Percentiles rank a stretch among this genome's conserved stretches.
Conservation (phyloP, 1,140 invertebrate species). For the Psix sp. region DNA sequence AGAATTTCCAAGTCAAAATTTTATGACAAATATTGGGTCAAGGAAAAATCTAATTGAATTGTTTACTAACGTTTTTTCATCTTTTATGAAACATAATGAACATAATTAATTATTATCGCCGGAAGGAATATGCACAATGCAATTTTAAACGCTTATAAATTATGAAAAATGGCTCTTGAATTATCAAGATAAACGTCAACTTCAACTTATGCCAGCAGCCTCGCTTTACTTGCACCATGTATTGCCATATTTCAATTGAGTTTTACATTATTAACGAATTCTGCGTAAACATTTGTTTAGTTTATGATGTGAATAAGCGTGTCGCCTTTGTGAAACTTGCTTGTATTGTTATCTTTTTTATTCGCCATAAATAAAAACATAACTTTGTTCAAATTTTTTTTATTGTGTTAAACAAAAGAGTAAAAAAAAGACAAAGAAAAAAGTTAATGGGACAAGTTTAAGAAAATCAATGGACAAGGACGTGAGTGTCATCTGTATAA, state of each 20-base stretch:
- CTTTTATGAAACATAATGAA: conserved; percentile 17
- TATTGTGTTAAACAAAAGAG: no score
- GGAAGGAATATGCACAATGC: conserved; percentile 34
- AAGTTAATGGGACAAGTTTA: no score
- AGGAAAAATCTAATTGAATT: conserved; percentile 32
- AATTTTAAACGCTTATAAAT: conserved; percentile 34
- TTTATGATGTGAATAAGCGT: conserved; percentile 9
- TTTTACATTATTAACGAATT: conserved; percentile 39
- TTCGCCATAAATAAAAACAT: no score
- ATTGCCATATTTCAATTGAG: conserved; percentile 19
- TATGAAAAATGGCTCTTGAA: conserved; percentile 44
- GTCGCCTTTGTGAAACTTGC: no score
- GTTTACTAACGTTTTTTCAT: conserved; percentile 16
- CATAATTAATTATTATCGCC: conserved; percentile 47
- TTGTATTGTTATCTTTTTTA: no score
- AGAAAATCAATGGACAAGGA: no score
- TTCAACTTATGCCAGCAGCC: conserved; percentile 16
- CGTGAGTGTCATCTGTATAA: no score
- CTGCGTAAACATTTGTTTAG: conserved; percentile 7
- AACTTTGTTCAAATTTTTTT: no score
- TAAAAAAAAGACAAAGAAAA: no score
- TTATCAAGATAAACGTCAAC: conserved; percentile 37
- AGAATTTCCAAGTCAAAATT: conserved; percentile 46
- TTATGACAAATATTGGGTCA: conserved; percentile 34
- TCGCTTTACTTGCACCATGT: conserved; percentile 3